A percentile compares a stretch with the other conserved stretches of the same genome.
Conservation (phyloP, 1,140 invertebrate genomes). For the Orius laevigatus region DNA sequence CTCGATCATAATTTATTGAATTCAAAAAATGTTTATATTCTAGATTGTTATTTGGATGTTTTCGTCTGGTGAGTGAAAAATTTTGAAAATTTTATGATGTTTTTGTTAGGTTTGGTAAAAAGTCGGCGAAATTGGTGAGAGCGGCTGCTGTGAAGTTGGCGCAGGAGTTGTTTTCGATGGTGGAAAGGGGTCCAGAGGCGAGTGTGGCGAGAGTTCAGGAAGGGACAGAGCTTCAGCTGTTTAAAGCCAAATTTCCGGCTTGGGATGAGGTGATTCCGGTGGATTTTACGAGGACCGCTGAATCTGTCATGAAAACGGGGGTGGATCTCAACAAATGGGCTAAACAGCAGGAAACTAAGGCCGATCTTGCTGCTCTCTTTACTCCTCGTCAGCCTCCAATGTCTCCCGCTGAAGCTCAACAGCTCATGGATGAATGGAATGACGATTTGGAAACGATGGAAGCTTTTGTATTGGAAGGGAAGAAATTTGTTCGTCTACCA, state of each 20-base stretch:
- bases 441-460: slow-evolving; percentile 95
- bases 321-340: slow-evolving; percentile 92
- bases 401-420: slow-evolving; percentile 68
- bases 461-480: slow-evolving; percentile 91
- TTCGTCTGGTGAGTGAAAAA: slow-evolving; percentile 74
- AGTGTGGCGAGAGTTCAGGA: slow-evolving; percentile 77
- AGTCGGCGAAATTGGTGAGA: slow-evolving; percentile 86
- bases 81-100: not conserved
- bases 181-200: slow-evolving; percentile 75
- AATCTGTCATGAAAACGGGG: slow-evolving; percentile 89
- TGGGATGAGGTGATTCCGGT: slow-evolving; percentile 98
- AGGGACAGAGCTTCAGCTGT: slow-evolving; percentile 64
- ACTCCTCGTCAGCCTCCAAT: slow-evolving; percentile 84
- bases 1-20: slow-evolving; percentile 58
- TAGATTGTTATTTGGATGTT: slow-evolving; percentile 91
- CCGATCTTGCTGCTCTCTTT: slow-evolving; percentile 89
- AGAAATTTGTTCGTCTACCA: slow-evolving; percentile 89
- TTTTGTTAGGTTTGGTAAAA: slow-evolving; percentile 79
- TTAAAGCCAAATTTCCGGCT: slow-evolving; percentile 91
- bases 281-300: slow-evolving; percentile 95
- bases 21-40: slow-evolving; percentile 91
- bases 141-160: slow-evolving; percentile 92
- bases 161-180: slow-evolving; percentile 86
- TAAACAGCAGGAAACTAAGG: slow-evolving; percentile 75
- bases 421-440: slow-evolving; percentile 84